A percentile compares a stretch with the other conserved stretches of the same genome.
phyloP scores from a whole-genome alignment of 2,888 invertebrate species.

The Leptinotarsa tumamoca region DNA sequence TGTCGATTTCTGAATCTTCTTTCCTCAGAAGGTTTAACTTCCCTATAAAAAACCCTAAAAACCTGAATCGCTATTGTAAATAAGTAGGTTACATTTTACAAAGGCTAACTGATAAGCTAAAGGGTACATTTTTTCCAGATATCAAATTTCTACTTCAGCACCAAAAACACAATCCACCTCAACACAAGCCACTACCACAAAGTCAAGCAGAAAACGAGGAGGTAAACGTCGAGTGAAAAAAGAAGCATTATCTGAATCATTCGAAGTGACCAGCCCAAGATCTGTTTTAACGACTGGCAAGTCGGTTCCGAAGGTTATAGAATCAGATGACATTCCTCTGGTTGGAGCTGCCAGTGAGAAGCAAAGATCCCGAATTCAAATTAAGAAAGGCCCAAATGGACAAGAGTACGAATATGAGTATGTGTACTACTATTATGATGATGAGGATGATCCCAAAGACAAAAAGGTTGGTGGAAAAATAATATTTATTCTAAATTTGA shows the following conservation, averaged over 20 bases:
- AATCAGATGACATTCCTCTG: conserved; percentile 54
- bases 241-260: conserved; percentile 55
- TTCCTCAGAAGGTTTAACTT: too few species aligned
- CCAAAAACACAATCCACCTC: conserved; percentile 46
- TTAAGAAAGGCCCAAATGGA: conserved; percentile 90
- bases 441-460: conserved; percentile 72
- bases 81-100: not conserved
- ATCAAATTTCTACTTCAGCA: conserved; percentile 57
- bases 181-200: conserved; percentile 36
- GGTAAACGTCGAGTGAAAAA: conserved; percentile 55
- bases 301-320: conserved; percentile 51
- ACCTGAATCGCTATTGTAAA: too few species aligned
- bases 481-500: too few species aligned
- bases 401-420: conserved; percentile 94
- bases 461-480: conserved; percentile 44
- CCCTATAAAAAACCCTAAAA: too few species aligned
- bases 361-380: conserved; percentile 79
- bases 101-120: too few species aligned
- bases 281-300: conserved; percentile 70
- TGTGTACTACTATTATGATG: conserved; percentile 91
- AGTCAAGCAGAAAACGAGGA: conserved; percentile 35
- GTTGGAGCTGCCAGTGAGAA: conserved; percentile 76
- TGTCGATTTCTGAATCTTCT: too few species aligned
- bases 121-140: conserved; percentile 49
- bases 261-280: conserved; percentile 69